Evolutionary conservation across 2,113 vertebrate species (phyloP).

Genomic region (Thunnus maccoyii): DNA sequence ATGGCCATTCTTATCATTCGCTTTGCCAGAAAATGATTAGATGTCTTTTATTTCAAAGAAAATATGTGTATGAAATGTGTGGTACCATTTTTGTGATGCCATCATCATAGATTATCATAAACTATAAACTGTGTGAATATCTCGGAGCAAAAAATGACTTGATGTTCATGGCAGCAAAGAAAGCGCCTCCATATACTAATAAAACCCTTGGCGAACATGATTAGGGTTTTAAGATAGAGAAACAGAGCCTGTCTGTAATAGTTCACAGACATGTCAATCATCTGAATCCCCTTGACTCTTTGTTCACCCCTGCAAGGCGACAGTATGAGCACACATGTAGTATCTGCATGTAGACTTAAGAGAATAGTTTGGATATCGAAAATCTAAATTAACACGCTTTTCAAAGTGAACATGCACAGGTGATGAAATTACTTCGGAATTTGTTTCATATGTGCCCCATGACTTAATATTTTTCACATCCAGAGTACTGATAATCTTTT

Average conservation of each 20-base stretch:
- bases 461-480: background rate
- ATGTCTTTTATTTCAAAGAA: conserved; percentile 44
- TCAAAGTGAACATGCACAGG: conserved; percentile 21
- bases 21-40: conserved; percentile 52
- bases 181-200: conserved; percentile 61
- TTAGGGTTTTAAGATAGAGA: conserved; percentile 71
- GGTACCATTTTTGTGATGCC: conserved; percentile 50
- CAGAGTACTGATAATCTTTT: conserved; percentile 27
- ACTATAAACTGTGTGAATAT: conserved; percentile 54
- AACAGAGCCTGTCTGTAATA: conserved; percentile 68
- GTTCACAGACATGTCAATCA: conserved; percentile 76
- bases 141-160: conserved; percentile 40
- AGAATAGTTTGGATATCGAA: conserved; percentile 15
- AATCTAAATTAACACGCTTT: conserved; percentile 19
- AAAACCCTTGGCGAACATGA: conserved; percentile 66
- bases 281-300: conserved; percentile 63
- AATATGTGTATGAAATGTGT: conserved; percentile 59
- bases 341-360: conserved; percentile 17
- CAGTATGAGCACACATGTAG: conserved; percentile 20
- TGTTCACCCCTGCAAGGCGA: conserved; percentile 64
- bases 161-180: conserved; percentile 46
- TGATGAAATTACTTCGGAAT: conserved; percentile 4
- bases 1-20: conserved; percentile 39
- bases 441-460: background rate
- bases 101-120: conserved; percentile 67